A percentile compares a stretch with the other conserved stretches of the same genome.
Evolutionary conservation across 2,888 invertebrate genomes (phyloP).

Genomic region (Endotricha flammealis): DNA sequence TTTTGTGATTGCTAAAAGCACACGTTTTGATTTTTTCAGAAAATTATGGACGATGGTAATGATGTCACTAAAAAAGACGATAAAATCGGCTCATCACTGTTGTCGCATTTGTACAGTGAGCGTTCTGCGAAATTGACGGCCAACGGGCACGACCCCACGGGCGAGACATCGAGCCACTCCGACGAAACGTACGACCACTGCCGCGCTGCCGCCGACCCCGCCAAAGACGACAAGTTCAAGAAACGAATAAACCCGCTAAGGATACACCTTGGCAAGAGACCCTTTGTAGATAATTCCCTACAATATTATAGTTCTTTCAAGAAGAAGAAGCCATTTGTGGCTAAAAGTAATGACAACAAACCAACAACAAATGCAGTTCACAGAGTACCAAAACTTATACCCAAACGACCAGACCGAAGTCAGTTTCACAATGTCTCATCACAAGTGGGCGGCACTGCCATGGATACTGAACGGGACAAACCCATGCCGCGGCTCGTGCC

Average conservation of each 20-base stretch:
- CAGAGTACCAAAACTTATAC: conserved; percentile 61
- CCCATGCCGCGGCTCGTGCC: conserved; percentile 70
- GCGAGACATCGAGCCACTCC: conserved; percentile 41
- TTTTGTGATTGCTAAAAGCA: conserved; percentile 63
- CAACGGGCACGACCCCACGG: conserved; percentile 60
- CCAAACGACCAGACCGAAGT: conserved; percentile 49
- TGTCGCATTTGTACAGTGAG: conserved; percentile 56
- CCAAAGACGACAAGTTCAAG: conserved; percentile 51
- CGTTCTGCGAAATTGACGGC: conserved; percentile 55
- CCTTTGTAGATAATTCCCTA: conserved; percentile 67
- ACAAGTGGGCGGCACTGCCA: conserved; percentile 35
- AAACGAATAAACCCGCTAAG: conserved; percentile 68
- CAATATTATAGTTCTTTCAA: conserved; percentile 53
- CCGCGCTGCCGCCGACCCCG: conserved; percentile 38
- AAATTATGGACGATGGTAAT: conserved; percentile 79
- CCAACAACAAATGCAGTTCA: conserved; percentile 37
- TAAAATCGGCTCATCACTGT: conserved; percentile 51
- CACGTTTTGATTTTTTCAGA: conserved; percentile 66
- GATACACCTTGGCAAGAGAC: conserved; percentile 69
- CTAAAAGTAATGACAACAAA: conserved; percentile 51
- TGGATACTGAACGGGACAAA: conserved; percentile 61
- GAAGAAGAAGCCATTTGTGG: conserved; percentile 50
- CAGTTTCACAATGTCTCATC: conserved; percentile 58
- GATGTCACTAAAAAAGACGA: conserved; percentile 62
- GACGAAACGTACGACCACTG: conserved; percentile 36